Percentiles rank a stretch among this genome's conserved stretches.
Evolutionary conservation across 2,888 invertebrate genomes (phyloP).

Genomic region (Rhodophaea formosa): DNA sequence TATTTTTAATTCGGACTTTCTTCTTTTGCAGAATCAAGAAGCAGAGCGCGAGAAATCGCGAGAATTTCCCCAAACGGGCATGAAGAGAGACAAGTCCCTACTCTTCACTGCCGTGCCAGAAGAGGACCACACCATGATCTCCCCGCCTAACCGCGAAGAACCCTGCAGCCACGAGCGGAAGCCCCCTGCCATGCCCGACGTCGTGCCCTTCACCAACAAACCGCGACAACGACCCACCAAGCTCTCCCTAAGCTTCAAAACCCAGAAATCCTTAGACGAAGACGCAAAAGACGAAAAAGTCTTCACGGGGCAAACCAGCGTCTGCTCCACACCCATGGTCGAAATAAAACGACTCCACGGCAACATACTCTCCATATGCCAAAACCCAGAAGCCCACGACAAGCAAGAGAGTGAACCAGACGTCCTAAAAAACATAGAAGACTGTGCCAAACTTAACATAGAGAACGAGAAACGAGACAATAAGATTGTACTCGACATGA

Average conservation of each 20-base stretch:
- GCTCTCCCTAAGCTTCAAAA: constrained; percentile 80
- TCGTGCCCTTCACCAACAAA: constrained; percentile 76
- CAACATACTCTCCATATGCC: constrained; percentile 87
- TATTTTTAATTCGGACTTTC: background rate
- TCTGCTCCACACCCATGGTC: constrained; percentile 89
- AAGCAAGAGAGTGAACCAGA: constrained; percentile 76
- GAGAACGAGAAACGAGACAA: constrained; percentile 64
- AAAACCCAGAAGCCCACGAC: constrained; percentile 80
- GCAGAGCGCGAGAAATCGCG: constrained; percentile 70
- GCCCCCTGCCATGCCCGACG: constrained; percentile 69
- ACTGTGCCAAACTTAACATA: constrained; percentile 50
- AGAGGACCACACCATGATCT: constrained; percentile 83
- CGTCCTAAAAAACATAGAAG: constrained; percentile 63
- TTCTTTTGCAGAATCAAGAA: constrained; percentile 63
- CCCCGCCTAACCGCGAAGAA: constrained; percentile 63
- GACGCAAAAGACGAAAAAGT: constrained; percentile 76
- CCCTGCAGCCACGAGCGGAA: constrained; percentile 44
- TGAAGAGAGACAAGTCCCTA: constrained; percentile 89
- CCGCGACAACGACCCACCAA: constrained; percentile 78
- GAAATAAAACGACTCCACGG: constrained; percentile 88
- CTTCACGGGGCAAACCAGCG: constrained; percentile 86
- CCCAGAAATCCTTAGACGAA: constrained; percentile 80
- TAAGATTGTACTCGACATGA: constrained; percentile 61
- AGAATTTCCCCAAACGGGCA: constrained; percentile 74
- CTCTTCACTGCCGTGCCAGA: constrained; percentile 92